phyloP scores from a whole-genome alignment of 1,140 invertebrate genomes.

The Aplysia californica region DNA sequence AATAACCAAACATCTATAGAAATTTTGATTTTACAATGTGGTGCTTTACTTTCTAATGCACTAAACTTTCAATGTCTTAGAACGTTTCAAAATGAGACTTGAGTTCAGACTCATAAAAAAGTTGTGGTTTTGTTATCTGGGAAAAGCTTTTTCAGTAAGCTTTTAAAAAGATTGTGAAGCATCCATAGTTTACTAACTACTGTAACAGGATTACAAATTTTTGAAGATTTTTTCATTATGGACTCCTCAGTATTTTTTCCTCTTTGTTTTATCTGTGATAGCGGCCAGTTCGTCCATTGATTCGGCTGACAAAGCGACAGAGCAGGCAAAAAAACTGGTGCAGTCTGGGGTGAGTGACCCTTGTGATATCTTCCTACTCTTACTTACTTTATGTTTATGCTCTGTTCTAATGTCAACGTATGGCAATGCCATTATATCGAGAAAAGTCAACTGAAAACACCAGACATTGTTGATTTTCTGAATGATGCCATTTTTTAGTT shows the following conservation, averaged over 20 bases:
- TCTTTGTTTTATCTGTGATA: not conserved
- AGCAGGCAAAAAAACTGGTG: conserved; percentile 93
- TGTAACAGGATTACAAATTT: too few relatives aligned
- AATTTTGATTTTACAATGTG: too few relatives aligned
- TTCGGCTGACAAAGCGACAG: conserved; percentile 87
- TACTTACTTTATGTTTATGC: not conserved
- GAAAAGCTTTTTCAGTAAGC: not conserved
- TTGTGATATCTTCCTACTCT: too few relatives aligned
- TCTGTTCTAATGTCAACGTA: not conserved
- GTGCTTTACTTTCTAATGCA: too few relatives aligned
- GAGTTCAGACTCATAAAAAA: not conserved
- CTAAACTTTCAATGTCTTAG: too few relatives aligned
- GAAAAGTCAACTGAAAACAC: not conserved
- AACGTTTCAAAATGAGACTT: too few relatives aligned
- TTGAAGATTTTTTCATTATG: too few relatives aligned
- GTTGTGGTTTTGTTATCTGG: too few relatives aligned
- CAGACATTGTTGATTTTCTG: not conserved
- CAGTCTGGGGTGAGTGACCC: conserved; percentile 88
- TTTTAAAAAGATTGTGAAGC: too few relatives aligned
- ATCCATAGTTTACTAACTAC: too few relatives aligned
- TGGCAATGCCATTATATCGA: not conserved
- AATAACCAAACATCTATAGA: too few relatives aligned
- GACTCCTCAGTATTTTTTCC: not conserved
- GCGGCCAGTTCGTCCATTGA: conserved; percentile 43
- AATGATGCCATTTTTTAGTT: too few relatives aligned